Percentiles rank a stretch among this genome's conserved stretches.
Evolutionary conservation across 2,888 invertebrate species (phyloP).

Genomic region (Emmelina monodactyla): DNA sequence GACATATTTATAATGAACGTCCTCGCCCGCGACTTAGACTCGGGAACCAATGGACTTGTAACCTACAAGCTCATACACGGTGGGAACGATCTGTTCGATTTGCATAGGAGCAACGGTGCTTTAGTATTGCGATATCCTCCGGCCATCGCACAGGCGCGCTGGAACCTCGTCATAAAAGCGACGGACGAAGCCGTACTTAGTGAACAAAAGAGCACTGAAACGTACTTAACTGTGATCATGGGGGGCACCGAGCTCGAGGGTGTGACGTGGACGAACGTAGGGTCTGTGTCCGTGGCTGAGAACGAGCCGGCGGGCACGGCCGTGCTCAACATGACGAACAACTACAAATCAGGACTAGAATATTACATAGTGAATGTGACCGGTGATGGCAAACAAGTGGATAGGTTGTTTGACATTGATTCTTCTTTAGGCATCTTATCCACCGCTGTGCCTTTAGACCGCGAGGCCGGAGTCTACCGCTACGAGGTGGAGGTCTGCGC

Average conservation of each 20-base stretch:
- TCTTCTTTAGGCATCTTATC: slow-evolving; percentile 86
- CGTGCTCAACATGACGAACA: slow-evolving; percentile 81
- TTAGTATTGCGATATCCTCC: slow-evolving; percentile 70
- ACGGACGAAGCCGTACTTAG: slow-evolving; percentile 92
- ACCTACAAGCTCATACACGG: slow-evolving; percentile 88
- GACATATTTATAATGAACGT: slow-evolving; percentile 79
- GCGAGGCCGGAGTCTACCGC: slow-evolving; percentile 81
- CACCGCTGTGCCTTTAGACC: slow-evolving; percentile 82
- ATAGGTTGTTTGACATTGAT: slow-evolving; percentile 91
- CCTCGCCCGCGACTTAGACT: slow-evolving; percentile 86
- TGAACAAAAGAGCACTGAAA: slow-evolving; percentile 86
- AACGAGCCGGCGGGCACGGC: slow-evolving; percentile 89
- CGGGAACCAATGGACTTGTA: slow-evolving; percentile 89
- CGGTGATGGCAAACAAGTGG: slow-evolving; percentile 77
- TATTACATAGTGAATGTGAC: slow-evolving; percentile 92
- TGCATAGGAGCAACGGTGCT: slow-evolving; percentile 83
- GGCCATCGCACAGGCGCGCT: slow-evolving; percentile 73
- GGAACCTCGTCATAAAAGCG: slow-evolving; percentile 85
- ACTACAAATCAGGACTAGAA: slow-evolving; percentile 74
- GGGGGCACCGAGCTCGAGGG: slow-evolving; percentile 66
- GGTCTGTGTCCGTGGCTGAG: slow-evolving; percentile 84
- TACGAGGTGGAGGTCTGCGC: slow-evolving; percentile 89
- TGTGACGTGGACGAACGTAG: slow-evolving; percentile 70
- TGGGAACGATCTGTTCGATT: slow-evolving; percentile 77
- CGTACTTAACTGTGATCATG: slow-evolving; percentile 83